Conservation (phyloP, 2,888 invertebrate genomes). For the Drosophila anceps region DNA sequence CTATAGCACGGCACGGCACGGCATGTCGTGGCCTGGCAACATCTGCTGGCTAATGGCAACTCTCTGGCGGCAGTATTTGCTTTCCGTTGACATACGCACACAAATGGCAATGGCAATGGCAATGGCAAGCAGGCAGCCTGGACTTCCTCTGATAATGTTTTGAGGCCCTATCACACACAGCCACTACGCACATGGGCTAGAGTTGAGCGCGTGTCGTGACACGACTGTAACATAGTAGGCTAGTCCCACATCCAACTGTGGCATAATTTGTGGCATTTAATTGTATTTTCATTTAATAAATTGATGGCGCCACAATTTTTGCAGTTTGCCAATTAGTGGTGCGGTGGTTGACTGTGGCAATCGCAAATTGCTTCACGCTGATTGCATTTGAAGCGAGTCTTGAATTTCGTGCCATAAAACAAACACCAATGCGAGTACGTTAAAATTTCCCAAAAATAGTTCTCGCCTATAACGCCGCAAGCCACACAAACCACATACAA, state of each 20-base stretch:
- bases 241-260: not conserved
- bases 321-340: slow-evolving; percentile 14
- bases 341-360: not conserved
- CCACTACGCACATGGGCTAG: slow-evolving; percentile 10
- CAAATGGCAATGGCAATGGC: slow-evolving; percentile 31
- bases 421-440: not conserved
- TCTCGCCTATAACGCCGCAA: slow-evolving; percentile 1
- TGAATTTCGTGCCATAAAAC: not conserved
- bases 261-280: slow-evolving; percentile 5
- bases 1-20: slow-evolving; percentile 5
- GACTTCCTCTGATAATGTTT: slow-evolving; percentile 60
- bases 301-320: not conserved
- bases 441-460: slow-evolving; percentile 6
- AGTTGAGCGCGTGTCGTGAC: slow-evolving; percentile 9
- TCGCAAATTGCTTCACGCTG: slow-evolving; percentile 7
- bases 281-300: slow-evolving; percentile 4
- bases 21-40: not conserved
- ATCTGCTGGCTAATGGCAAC: slow-evolving; percentile 25
- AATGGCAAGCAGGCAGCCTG: slow-evolving; percentile 41
- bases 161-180: not conserved
- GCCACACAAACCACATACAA: slow-evolving; percentile 18
- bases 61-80: slow-evolving; percentile 16
- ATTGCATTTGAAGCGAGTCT: slow-evolving; percentile 1
- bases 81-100: slow-evolving; percentile 5
- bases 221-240: not conserved